Percentiles rank a stretch among this genome's conserved stretches.
phyloP scores from a whole-genome alignment of 2,888 invertebrate species.

The Oasisia sp. region DNA sequence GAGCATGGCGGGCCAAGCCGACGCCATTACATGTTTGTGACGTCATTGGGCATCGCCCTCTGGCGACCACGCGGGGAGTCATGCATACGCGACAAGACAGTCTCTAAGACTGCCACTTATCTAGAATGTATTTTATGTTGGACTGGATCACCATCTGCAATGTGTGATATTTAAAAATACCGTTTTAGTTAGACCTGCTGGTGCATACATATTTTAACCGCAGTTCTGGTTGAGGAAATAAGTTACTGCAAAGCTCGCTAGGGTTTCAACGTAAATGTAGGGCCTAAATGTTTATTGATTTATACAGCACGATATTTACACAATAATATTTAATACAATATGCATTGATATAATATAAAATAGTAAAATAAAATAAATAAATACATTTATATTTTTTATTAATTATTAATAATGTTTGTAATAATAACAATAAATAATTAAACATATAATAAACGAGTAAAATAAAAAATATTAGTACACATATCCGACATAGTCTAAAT shows the following conservation, averaged over 20 bases:
- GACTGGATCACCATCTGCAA: not conserved
- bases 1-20: not conserved
- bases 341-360: too few relatives aligned
- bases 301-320: too few relatives aligned
- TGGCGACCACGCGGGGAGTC: not conserved
- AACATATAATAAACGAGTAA: too few relatives aligned
- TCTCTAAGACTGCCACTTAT: not conserved
- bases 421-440: too few relatives aligned
- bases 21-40: conserved; percentile 17
- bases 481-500: too few relatives aligned
- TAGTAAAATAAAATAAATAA: too few relatives aligned
- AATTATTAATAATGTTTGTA: too few relatives aligned
- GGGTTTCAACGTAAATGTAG: too few relatives aligned
- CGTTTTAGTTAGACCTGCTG: not conserved
- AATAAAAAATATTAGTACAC: too few relatives aligned
- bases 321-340: too few relatives aligned
- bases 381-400: too few relatives aligned
- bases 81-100: not conserved
- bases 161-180: not conserved
- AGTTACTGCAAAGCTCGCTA: not conserved
- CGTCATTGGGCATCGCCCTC: not conserved
- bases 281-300: too few relatives aligned
- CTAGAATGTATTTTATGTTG: not conserved
- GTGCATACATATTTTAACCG: not conserved
- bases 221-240: not conserved